Percentiles rank a stretch among this genome's conserved stretches.
Evolutionary conservation across 1,140 invertebrate genomes (phyloP).

Genomic region (Cyclina sinensis): DNA sequence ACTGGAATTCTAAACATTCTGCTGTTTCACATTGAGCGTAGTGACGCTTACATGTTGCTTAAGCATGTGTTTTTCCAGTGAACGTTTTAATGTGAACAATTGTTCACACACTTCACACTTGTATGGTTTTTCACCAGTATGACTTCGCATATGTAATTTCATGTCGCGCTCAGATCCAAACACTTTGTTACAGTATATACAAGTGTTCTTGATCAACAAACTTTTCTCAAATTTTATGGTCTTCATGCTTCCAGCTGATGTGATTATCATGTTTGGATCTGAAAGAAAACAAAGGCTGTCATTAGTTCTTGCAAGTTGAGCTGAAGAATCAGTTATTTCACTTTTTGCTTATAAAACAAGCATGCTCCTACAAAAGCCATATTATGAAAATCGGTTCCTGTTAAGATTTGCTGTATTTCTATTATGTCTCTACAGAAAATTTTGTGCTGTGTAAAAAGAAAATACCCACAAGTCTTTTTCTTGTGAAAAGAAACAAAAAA

Average conservation of each 20-base stretch:
- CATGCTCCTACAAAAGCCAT: too few species aligned
- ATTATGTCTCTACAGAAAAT: too few species aligned
- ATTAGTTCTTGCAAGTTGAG: conserved; percentile 21
- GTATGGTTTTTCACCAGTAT: conserved; percentile 95
- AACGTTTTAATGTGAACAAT: conserved; percentile 6
- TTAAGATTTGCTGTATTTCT: too few species aligned
- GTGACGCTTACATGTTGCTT: not conserved
- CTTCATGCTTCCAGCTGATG: not conserved
- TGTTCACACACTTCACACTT: conserved; percentile 93
- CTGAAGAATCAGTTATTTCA: too few species aligned
- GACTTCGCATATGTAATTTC: conserved; percentile 73
- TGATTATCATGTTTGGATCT: conserved; percentile 4
- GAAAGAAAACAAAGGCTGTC: conserved; percentile 18
- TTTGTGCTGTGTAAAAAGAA: too few species aligned
- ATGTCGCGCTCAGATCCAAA: conserved; percentile 28
- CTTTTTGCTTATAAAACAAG: too few species aligned
- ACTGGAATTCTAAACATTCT: too few species aligned
- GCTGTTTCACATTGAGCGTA: too few species aligned
- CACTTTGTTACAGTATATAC: conserved; percentile 8
- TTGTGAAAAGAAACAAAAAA: too few species aligned
- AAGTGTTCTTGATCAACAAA: not conserved
- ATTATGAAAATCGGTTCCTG: too few species aligned
- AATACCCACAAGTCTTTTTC: too few species aligned
- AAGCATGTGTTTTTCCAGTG: not conserved
- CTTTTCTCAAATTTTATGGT: conserved; percentile 25